phyloP scores from a whole-genome alignment of 23 tunicate species.

The Botrylloides violaceus region DNA sequence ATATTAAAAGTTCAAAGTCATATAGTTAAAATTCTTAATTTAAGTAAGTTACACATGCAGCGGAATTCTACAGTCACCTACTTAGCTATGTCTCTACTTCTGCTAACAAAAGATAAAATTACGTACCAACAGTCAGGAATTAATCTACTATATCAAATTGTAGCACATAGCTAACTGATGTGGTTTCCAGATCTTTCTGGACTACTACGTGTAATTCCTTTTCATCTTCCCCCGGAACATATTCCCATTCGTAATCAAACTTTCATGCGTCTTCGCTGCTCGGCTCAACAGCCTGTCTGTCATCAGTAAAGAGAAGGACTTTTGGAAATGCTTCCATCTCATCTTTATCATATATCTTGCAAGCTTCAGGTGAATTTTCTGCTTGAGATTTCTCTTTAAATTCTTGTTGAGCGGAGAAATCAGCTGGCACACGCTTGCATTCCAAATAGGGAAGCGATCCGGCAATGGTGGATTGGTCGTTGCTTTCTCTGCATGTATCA shows the following conservation, averaged over 20 bases:
- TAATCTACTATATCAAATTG: conserved; percentile 11
- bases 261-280: neutral
- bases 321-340: conserved; percentile 11
- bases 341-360: conserved; percentile 1
- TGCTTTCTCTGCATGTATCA: conserved; percentile 16
- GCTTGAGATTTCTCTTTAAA: conserved; percentile 16
- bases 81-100: too few species aligned
- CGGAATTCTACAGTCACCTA: too few species aligned
- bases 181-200: neutral
- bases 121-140: too few species aligned
- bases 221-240: conserved; percentile 56
- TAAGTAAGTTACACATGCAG: too few species aligned
- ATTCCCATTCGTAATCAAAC: conserved; percentile 44
- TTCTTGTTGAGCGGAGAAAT: conserved; percentile 13
- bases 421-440: conserved; percentile 29
- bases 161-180: conserved; percentile 9
- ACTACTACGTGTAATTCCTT: conserved; percentile 31
- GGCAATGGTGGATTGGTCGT: conserved; percentile 18
- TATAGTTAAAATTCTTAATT: too few species aligned
- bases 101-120: too few species aligned
- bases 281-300: conserved; percentile 5
- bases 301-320: conserved; percentile 34
- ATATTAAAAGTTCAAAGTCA: too few species aligned
- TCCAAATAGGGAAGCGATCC: conserved; percentile 22
- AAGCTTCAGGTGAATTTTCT: conserved; percentile 16